Base-by-base conservation (phyloP, 1,140 invertebrate species). In the Lordiphosa stackelbergi region DNA sequence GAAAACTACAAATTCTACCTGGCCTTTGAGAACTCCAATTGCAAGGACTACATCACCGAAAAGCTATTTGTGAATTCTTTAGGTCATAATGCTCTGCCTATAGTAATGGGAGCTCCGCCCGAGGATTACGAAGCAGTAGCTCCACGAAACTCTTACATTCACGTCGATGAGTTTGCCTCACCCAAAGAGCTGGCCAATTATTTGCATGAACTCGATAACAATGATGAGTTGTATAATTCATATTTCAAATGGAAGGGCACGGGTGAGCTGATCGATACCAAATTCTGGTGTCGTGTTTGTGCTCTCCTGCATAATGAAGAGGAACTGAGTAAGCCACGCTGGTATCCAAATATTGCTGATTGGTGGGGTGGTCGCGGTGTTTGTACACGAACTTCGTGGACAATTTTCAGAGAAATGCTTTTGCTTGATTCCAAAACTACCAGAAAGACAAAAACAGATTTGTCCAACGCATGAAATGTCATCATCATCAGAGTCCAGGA, bases 1-100 rank as follows among this genome's bases (percentile, higher is more conserved):
- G 94, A 97, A 75, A 93, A 97, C 47, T 99, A 99, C 89, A 99
- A 99, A 87, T 99, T 99, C 89, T 99, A 99, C 88, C 90, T 99
- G 42, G 95, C 97, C 0, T 99, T 99, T 85, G 96, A 98, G 88
- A 99, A 99, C 88, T 97, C 96, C 0, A 97, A 98, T 74, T 99
- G 97, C 88, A 91, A 92, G 45, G 97, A 99, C 88, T 99, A 99
- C 87, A 95, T 98, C 42, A 98, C 97, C 0, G 97, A 99, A 86
- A 99, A 99, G 86, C 97, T 98, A 86, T 98, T 96, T 85, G 94
- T 97, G 37, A 98, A 98, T 87, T 96, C 95, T 46, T 89, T 98
- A 12, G 97, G 95, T 53, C 93, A 96, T 69, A 94, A 96, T 79
- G 92, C 96, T 8, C 87, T 98, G 42, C 97, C 97, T 0, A 95